Conservation (phyloP, 2,113 vertebrate genomes). For the Sinocyclocheilus maitianheensis region DNA sequence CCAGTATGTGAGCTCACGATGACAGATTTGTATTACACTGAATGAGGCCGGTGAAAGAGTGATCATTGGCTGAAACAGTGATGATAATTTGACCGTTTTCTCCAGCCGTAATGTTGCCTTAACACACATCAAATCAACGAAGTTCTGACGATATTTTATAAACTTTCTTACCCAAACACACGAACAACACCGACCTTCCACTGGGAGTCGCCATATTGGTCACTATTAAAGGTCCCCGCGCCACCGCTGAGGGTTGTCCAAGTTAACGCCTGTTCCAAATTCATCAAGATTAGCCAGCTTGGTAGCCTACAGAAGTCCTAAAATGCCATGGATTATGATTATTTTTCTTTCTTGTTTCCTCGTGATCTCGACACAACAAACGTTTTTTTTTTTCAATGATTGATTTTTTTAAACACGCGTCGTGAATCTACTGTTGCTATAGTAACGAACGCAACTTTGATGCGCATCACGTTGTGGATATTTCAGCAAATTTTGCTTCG, state of each 20-base stretch:
- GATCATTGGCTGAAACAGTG: not conserved
- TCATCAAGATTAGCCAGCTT: not conserved
- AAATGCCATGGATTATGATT: too few species aligned
- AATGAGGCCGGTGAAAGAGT: not conserved
- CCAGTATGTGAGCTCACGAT: not conserved
- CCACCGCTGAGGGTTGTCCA: not conserved
- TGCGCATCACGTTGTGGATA: too few species aligned
- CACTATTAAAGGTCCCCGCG: constrained; percentile 37
- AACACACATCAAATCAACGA: not conserved
- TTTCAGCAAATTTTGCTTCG: too few species aligned
- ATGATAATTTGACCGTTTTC: not conserved
- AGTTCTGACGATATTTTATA: not conserved
- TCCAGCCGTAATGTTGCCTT: too few species aligned
- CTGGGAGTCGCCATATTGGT: constrained; percentile 78
- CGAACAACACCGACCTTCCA: constrained; percentile 85
- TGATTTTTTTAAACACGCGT: too few species aligned
- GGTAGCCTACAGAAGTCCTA: too few species aligned
- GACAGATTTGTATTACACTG: not conserved
- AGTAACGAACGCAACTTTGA: too few species aligned
- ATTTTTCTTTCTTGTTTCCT: too few species aligned
- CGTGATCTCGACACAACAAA: too few species aligned
- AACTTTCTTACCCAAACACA: constrained; percentile 85
- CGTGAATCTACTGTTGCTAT: too few species aligned
- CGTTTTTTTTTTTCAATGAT: too few species aligned
- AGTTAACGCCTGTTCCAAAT: constrained; percentile 59